These are phyloP conservation scores for Passerculus sandwichensis DNA, from an alignment of 2,797 vertebrate genomes.

Conservation along the genomic window DNA sequence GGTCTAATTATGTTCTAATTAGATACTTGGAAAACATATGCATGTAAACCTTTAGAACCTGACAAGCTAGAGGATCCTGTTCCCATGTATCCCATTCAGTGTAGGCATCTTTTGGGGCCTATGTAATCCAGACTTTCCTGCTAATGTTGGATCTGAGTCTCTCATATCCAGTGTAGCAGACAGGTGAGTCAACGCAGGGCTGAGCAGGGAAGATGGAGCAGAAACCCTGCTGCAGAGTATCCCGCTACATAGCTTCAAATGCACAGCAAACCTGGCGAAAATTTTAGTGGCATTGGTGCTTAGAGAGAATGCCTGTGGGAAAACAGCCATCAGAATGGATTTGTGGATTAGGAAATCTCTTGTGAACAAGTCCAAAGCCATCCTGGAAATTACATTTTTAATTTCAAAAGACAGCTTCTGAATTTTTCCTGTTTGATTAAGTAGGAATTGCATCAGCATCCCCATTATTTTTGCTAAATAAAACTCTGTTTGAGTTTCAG, in stretches of 20 bases:
- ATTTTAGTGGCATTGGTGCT: not conserved
- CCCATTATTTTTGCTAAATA: constrained; percentile 59
- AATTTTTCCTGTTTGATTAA: constrained; percentile 28
- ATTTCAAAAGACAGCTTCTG: constrained; percentile 24
- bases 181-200: not conserved
- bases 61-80: not conserved
- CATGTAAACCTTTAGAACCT: not conserved
- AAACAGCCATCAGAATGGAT: not conserved
- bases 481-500: constrained; percentile 67
- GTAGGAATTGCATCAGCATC: constrained; percentile 41
- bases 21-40: not conserved
- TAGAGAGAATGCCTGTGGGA: not conserved
- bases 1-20: not conserved
- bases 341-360: constrained; percentile 3
- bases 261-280: not conserved
- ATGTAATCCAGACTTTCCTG: not conserved
- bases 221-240: not conserved
- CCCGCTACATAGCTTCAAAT: not conserved
- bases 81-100: not conserved
- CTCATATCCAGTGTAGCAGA: not conserved
- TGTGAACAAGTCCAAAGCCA: not conserved
- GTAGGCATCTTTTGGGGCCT: not conserved
- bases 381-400: constrained; percentile 4
- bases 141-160: not conserved
- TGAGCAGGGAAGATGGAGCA: not conserved